These are phyloP conservation scores for Gambusia yucatana DNA, from an alignment of 2,797 vertebrate genomes.

Conservation along the genomic window DNA sequence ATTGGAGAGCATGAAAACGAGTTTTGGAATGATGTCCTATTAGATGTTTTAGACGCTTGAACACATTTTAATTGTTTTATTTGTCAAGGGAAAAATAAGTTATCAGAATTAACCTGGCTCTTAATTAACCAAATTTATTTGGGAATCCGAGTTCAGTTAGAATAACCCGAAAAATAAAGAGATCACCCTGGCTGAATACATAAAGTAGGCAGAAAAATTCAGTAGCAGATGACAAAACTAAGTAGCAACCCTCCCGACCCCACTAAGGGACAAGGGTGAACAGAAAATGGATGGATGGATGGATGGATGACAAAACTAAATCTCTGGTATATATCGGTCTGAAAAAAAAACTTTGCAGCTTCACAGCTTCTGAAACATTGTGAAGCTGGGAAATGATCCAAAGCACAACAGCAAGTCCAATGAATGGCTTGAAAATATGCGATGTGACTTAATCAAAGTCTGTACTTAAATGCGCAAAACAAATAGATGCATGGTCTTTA, in stretches of 20 bases:
- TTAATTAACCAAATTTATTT: neutral
- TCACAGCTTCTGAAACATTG: neutral
- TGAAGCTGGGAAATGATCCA: neutral
- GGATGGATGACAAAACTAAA: neutral
- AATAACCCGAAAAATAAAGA: neutral
- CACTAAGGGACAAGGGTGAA: no score
- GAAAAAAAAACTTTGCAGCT: neutral
- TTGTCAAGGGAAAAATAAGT: neutral
- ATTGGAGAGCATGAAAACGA: slow-evolving; percentile 14
- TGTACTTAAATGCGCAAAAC: neutral
- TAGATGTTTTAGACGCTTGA: neutral
- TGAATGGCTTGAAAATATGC: neutral
- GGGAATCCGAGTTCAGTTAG: neutral
- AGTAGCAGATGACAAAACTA: neutral
- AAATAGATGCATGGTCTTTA: neutral
- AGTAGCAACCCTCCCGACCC: no score
- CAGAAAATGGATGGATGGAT: no score
- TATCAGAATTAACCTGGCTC: neutral
- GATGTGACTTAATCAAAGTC: neutral
- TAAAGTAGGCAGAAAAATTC: neutral
- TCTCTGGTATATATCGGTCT: neutral
- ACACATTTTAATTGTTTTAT: neutral
- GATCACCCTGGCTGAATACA: neutral
- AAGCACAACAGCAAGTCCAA: neutral
- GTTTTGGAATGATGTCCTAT: neutral